Base-by-base conservation (phyloP, 2,888 invertebrate species). In the Lamproptera curius region DNA sequence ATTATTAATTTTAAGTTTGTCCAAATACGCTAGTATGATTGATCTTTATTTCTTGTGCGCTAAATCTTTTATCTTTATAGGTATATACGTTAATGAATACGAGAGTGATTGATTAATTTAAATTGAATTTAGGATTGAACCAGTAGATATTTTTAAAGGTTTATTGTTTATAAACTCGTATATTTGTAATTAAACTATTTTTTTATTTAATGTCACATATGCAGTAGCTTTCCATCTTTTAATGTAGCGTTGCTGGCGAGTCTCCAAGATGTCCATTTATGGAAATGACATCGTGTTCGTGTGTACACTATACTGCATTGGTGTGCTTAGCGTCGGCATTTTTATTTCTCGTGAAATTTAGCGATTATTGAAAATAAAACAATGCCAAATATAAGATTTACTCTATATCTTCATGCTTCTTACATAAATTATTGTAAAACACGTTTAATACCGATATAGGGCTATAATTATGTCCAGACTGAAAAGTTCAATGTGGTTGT, bases 381-480 rank as follows among this genome's bases (percentile, higher is more conserved):
- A 11, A 11, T 26, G 3, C 2, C 0, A 26, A 2, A 4, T 2
- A 16, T 11, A n/a, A 26, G 11, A 36, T 43, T 36, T 35, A 28
- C 11, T n/a, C 8, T 9, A 3, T 9, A 26, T 2, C 31, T 31
- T 16, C 11, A 13, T 13, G 16, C 14, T 16, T 36, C 4, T 4
- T 34, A 13, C 15, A 13, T 20, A 13, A 17, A 8, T 10, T 13
- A 20, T 9, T 13, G 17, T 16, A 20, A 38, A 10, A 33, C n/a
- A 6, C 1, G n/a, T 11, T 26, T 13, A 2, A 4, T 15, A 17
- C 10, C 26, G 9, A 11, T 26, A 11, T 13, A 26, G 42, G 15
- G 4, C 16, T 16, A 34, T 10, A 31, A 40, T 40, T 35, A 2
- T 39, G 4, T 34, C 46, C 59, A 59, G 57, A 57, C 57, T 35